Evolutionary conservation across 2,797 vertebrate species (phyloP).

Genomic region (Gobionotothen gibberifrons): DNA sequence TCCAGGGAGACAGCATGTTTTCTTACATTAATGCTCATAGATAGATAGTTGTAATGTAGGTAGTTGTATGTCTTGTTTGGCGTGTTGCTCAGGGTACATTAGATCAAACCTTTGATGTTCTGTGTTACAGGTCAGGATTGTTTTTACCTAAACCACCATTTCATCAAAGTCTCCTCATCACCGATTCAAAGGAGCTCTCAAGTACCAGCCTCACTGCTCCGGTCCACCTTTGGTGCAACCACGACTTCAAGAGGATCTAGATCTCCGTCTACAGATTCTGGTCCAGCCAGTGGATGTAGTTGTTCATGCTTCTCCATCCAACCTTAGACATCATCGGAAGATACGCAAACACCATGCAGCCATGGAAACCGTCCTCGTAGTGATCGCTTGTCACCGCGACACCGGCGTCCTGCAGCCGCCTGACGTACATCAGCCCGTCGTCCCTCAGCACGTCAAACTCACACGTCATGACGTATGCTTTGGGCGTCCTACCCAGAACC

Average conservation of each 20-base stretch:
- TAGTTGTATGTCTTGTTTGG: not conserved
- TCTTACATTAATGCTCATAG: not conserved
- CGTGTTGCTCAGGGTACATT: not conserved
- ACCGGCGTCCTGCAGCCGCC: slow-evolving; percentile 87
- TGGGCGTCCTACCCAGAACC: slow-evolving; percentile 85
- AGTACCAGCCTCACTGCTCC: slow-evolving; percentile 6
- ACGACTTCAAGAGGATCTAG: too few relatives aligned
- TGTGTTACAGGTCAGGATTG: not conserved
- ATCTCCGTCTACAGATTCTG: slow-evolving; percentile 86
- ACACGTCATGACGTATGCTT: slow-evolving; percentile 93
- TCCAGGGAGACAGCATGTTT: not conserved
- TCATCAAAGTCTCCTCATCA: not conserved
- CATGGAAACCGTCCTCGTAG: slow-evolving; percentile 94
- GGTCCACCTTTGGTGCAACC: slow-evolving; percentile 1
- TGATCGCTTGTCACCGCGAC: slow-evolving; percentile 91
- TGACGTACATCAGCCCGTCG: slow-evolving; percentile 93
- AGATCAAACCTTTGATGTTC: not conserved
- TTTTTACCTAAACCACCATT: not conserved
- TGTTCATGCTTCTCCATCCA: slow-evolving; percentile 86
- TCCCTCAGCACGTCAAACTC: slow-evolving; percentile 95
- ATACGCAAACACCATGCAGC: slow-evolving; percentile 91
- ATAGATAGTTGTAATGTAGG: too few relatives aligned
- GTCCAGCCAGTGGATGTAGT: slow-evolving; percentile 91
- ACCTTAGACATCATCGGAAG: slow-evolving; percentile 88
- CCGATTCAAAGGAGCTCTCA: not conserved